Conservation (phyloP, 2,797 vertebrate species). For the Limnodromus scolopaceus region DNA sequence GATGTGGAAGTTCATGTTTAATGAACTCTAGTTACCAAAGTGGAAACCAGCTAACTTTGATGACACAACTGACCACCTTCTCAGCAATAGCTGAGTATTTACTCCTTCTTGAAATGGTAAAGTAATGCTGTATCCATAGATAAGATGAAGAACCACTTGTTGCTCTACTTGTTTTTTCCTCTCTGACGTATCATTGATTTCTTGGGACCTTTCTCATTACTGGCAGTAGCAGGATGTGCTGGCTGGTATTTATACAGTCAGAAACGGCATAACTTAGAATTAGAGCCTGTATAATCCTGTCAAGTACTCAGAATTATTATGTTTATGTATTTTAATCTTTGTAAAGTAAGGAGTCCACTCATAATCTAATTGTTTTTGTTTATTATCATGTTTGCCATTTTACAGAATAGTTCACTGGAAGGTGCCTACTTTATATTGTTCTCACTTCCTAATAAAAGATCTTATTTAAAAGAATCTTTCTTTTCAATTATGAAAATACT, state of each 20-base stretch:
- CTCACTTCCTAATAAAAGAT: slow-evolving; percentile 10
- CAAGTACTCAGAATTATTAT: slow-evolving; percentile 28
- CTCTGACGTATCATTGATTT: neutral
- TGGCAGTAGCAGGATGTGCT: neutral
- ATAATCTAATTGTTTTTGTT: slow-evolving; percentile 40
- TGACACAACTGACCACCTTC: neutral
- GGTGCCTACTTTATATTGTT: slow-evolving; percentile 11
- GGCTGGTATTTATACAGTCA: neutral
- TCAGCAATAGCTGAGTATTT: neutral
- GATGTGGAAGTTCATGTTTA: slow-evolving; percentile 23
- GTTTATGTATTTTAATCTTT: slow-evolving; percentile 26
- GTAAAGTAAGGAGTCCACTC: slow-evolving; percentile 27
- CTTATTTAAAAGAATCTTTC: slow-evolving; percentile 33
- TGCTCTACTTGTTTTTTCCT: neutral
- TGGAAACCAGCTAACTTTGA: neutral
- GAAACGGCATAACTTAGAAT: neutral
- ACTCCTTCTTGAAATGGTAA: neutral
- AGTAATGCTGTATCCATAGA: neutral
- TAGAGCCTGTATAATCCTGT: neutral
- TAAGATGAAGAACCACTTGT: neutral
- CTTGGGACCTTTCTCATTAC: neutral
- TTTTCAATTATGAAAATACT: slow-evolving; percentile 63
- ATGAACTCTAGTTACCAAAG: slow-evolving; percentile 7
- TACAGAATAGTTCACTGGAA: slow-evolving; percentile 9
- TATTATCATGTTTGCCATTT: slow-evolving; percentile 22